phyloP scores from a whole-genome alignment of 2,113 vertebrate genomes.

The Vidua chalybeata region DNA sequence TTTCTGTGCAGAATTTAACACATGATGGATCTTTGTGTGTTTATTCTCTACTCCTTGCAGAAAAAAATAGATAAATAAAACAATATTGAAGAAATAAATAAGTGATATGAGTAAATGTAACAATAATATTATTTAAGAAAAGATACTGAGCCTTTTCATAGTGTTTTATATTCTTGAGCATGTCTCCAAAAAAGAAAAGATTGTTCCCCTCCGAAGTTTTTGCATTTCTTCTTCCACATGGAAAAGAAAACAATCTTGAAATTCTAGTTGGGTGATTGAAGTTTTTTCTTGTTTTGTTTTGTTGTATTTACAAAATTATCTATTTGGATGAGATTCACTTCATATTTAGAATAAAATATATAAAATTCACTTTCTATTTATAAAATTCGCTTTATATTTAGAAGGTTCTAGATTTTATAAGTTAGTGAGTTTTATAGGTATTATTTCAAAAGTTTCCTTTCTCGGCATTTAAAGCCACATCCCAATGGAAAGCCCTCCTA shows the following conservation, averaged over 20 bases:
- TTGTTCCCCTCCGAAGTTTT: accelerated
- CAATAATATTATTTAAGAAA: neutral
- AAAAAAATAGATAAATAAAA: no score
- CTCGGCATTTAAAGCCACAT: neutral
- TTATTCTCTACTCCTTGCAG: neutral
- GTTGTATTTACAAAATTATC: neutral
- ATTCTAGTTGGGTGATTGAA: neutral
- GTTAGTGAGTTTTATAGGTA: neutral
- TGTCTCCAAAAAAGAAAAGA: neutral
- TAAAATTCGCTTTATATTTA: neutral
- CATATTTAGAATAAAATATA: neutral
- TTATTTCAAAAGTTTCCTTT: neutral
- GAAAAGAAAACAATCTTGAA: neutral
- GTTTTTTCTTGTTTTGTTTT: neutral
- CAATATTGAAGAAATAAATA: neutral
- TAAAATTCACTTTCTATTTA: neutral
- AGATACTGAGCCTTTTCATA: neutral
- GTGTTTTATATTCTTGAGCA: neutral
- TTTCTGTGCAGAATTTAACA: neutral
- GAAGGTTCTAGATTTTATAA: neutral
- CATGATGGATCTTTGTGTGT: neutral
- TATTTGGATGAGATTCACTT: neutral
- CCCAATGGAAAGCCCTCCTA: neutral
- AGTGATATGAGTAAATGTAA: neutral
- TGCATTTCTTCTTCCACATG: neutral